Conservation (phyloP, 2,113 vertebrate genomes). For the Myotis brandtii region DNA sequence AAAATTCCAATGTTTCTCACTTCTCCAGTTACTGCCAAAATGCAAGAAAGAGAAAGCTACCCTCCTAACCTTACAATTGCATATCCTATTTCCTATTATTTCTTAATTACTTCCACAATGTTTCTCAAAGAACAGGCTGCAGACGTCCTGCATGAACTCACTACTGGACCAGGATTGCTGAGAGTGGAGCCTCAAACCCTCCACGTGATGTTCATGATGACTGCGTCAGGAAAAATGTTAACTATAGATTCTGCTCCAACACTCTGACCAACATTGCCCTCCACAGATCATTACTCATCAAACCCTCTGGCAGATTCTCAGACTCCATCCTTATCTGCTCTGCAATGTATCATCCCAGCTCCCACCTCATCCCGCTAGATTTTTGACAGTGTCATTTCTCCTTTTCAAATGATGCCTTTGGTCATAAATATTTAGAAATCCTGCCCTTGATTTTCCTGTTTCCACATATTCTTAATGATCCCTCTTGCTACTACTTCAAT, state of each 20-base stretch:
- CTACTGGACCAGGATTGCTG: neutral
- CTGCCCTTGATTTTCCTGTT: neutral
- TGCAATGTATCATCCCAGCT: neutral
- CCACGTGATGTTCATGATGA: neutral
- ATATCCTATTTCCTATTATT: neutral
- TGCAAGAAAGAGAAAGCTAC: neutral
- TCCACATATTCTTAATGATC: neutral
- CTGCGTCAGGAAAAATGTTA: neutral
- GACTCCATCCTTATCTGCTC: neutral
- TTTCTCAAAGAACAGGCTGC: neutral
- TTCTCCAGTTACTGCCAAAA: neutral
- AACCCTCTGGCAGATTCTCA: neutral
- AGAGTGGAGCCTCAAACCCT: neutral
- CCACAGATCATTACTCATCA: neutral
- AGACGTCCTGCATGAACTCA: neutral
- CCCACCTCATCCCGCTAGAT: accelerated
- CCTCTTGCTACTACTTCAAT: neutral
- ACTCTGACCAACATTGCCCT: neutral
- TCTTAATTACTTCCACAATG: neutral
- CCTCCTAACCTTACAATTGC: neutral
- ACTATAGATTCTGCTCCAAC: neutral
- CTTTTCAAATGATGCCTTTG: neutral
- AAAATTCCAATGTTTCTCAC: neutral
- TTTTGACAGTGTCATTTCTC: neutral
- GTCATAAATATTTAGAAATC: neutral